Percentiles rank a stretch among this genome's conserved stretches.
Conservation (phyloP, 2,113 vertebrate genomes). For the Protobothrops flavoviridis region DNA sequence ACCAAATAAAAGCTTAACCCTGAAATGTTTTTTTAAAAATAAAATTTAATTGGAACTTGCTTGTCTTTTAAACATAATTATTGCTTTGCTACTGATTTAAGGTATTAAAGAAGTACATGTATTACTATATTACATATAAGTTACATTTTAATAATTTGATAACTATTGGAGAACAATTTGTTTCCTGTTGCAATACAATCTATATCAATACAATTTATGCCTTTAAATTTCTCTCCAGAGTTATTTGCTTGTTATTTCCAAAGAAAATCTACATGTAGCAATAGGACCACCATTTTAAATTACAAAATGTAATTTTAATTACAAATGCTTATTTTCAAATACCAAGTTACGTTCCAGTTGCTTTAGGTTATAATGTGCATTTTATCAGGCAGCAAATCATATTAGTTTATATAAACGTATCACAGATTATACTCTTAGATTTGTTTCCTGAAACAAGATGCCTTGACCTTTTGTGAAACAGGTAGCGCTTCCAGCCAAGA, state of each 20-base stretch:
- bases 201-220: background rate
- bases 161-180: background rate
- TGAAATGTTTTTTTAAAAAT: background rate
- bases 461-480: background rate
- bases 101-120: background rate
- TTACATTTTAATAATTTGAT: background rate
- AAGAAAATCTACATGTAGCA: background rate
- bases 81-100: background rate
- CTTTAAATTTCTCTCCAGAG: background rate
- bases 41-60: background rate
- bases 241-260: background rate
- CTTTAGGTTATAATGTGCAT: conserved; percentile 13
- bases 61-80: background rate
- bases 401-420: background rate
- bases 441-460: background rate
- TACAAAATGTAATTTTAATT: conserved; percentile 60
- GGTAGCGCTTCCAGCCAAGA: background rate
- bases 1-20: background rate
- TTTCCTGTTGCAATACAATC: background rate
- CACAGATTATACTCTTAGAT: background rate
- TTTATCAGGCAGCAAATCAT: conserved; percentile 34
- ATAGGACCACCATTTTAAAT: conserved; percentile 10
- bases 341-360: conserved; percentile 31
- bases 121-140: background rate
- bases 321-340: conserved; percentile 40